Percentiles rank a stretch among this genome's conserved stretches.
These are phyloP conservation scores for Odobenus rosmarus DNA, from an alignment of 2,113 vertebrate genomes.

Conservation along the genomic window DNA sequence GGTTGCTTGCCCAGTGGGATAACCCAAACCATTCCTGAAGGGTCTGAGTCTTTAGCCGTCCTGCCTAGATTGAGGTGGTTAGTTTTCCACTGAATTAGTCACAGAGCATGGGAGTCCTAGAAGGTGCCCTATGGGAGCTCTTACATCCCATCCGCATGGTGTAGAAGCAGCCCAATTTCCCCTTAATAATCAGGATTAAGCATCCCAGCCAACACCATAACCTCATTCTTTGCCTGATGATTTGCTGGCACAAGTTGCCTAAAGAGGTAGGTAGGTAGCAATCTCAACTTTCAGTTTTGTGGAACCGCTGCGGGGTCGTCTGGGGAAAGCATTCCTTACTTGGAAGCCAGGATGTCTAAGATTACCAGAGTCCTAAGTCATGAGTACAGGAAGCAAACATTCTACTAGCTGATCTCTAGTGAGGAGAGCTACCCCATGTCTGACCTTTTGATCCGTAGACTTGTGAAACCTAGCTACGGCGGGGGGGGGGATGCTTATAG, in stretches of 20 bases:
- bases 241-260: background rate
- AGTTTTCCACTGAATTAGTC: background rate
- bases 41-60: background rate
- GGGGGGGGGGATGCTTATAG: too few species aligned
- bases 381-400: background rate
- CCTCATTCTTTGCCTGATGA: background rate
- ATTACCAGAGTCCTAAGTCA: background rate
- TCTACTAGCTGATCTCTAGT: background rate
- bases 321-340: background rate
- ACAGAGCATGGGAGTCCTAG: background rate
- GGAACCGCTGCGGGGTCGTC: background rate
- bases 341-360: background rate
- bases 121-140: background rate
- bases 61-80: background rate
- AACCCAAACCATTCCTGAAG: background rate
- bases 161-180: background rate
- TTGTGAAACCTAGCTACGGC: background rate
- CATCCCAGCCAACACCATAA: background rate
- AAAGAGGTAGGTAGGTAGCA: background rate
- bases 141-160: background rate
- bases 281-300: background rate
- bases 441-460: background rate
- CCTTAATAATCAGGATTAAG: background rate
- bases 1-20: background rate
- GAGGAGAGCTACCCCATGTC: background rate